Conservation (phyloP, 2,888 invertebrate species). For the Lamellibrachia satsuma region DNA sequence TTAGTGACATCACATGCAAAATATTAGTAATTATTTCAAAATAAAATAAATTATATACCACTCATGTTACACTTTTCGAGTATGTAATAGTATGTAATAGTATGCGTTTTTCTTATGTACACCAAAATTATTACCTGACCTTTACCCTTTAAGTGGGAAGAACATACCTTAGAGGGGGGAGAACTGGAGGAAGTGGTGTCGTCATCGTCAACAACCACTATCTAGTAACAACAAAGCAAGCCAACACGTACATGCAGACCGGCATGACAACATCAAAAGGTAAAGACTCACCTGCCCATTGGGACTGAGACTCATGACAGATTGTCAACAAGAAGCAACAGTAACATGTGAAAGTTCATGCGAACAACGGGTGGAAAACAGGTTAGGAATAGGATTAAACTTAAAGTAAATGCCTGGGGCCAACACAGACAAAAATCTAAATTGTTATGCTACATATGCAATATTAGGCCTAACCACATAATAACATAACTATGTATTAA, state of each 20-base stretch:
- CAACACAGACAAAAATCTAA: not conserved
- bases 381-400: not conserved
- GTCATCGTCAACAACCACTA: not conserved
- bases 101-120: no score
- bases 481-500: no score
- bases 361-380: not conserved
- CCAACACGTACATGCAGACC: not conserved
- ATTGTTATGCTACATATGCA: not conserved
- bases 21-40: no score
- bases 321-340: not conserved
- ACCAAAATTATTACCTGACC: not conserved
- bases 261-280: not conserved
- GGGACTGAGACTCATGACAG: not conserved
- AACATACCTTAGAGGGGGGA: constrained; percentile 17
- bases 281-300: not conserved
- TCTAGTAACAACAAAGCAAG: constrained; percentile 12
- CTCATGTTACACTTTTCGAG: no score
- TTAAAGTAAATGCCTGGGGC: not conserved
- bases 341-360: constrained; percentile 18
- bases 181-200: constrained; percentile 24
- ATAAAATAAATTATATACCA: no score
- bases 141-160: not conserved
- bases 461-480: not conserved
- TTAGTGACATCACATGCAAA: no score
- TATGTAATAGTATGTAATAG: no score